Evolutionary conservation across 1,140 invertebrate genomes (phyloP).

Genomic region (Scylla paramamosain): DNA sequence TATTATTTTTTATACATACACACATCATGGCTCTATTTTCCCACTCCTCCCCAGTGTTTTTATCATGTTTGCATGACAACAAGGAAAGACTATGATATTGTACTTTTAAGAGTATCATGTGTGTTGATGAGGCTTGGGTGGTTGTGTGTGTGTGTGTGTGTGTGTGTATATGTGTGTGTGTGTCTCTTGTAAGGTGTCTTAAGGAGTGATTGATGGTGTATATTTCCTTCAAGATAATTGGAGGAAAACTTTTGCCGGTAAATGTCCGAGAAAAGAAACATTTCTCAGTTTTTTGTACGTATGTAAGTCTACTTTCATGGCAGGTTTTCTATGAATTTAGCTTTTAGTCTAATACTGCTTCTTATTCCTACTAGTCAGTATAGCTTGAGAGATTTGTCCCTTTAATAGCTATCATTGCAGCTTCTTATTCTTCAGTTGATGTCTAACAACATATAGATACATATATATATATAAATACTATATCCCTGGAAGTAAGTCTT

Average conservation of each 20-base stretch:
- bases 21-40: background rate
- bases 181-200: conserved; percentile 64
- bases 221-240: conserved; percentile 33
- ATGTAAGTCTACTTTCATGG: background rate
- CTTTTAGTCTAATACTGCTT: conserved; percentile 67
- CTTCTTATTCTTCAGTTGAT: conserved; percentile 66
- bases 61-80: conserved; percentile 51
- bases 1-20: conserved; percentile 14
- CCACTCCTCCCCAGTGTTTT: conserved; percentile 40
- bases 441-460: conserved; percentile 42
- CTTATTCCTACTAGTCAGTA: conserved; percentile 72
- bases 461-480: conserved; percentile 34
- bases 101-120: conserved; percentile 55
- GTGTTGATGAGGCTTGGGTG: conserved; percentile 54
- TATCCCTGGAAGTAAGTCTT: conserved; percentile 24
- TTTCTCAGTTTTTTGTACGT: conserved; percentile 68
- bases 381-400: conserved; percentile 66
- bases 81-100: conserved; percentile 61
- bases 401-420: conserved; percentile 69
- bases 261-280: conserved; percentile 50
- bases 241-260: conserved; percentile 48
- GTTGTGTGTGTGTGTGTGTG: conserved; percentile 5
- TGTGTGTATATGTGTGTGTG: background rate
- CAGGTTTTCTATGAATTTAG: conserved; percentile 72
- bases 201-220: conserved; percentile 52